These are phyloP conservation scores for Thrips palmi DNA, from an alignment of 1,140 invertebrate species.

Conservation along the genomic window DNA sequence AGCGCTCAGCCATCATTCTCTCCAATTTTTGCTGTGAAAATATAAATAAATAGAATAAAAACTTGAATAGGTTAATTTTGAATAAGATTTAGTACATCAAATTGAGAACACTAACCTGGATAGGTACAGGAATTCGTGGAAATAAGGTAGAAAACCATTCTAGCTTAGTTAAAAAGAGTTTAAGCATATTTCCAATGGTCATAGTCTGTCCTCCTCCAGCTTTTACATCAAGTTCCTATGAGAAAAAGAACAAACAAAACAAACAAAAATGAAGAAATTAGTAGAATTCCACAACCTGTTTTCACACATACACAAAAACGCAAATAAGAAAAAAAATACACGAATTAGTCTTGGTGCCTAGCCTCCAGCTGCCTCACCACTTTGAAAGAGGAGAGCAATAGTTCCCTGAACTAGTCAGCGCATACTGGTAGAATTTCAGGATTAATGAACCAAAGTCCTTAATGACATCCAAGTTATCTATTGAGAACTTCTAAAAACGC, in stretches of 20 bases:
- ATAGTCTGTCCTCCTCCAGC: slow-evolving; percentile 89
- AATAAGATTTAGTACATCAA: not conserved
- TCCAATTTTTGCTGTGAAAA: slow-evolving; percentile 44
- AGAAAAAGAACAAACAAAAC: not conserved
- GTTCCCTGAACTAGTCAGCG: too few species aligned
- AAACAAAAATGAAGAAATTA: slow-evolving; percentile 1
- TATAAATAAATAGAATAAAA: slow-evolving; percentile 2
- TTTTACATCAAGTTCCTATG: slow-evolving; percentile 82
- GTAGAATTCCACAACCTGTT: not conserved
- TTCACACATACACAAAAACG: not conserved
- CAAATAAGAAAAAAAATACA: slow-evolving; percentile 4
- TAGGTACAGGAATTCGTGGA: slow-evolving; percentile 97
- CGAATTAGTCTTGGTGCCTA: too few species aligned
- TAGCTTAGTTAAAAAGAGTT: slow-evolving; percentile 86
- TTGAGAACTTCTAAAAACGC: too few species aligned
- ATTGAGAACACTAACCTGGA: slow-evolving; percentile 44
- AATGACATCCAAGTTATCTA: too few species aligned
- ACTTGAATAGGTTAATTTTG: not conserved
- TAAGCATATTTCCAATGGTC: slow-evolving; percentile 84
- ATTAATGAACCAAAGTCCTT: slow-evolving; percentile 24
- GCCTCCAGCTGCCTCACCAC: too few species aligned
- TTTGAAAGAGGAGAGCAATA: too few species aligned
- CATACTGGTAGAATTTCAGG: too few species aligned
- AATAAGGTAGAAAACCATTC: slow-evolving; percentile 98
- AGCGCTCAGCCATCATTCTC: slow-evolving; percentile 41